Conservation (phyloP, 2,888 invertebrate species). For the Scrobipalpa atriplicella region DNA sequence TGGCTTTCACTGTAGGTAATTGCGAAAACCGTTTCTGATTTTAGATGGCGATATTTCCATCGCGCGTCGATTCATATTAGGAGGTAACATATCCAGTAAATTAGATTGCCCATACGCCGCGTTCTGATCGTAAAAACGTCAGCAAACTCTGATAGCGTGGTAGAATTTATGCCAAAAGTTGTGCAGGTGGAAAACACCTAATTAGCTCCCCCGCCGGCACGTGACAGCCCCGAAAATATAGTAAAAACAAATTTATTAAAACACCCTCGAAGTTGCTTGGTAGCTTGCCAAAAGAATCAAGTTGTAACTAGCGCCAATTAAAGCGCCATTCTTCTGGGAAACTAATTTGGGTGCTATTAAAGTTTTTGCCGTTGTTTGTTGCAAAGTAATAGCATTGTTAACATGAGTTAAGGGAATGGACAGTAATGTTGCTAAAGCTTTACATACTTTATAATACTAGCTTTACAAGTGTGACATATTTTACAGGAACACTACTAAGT, state of each 20-base stretch:
- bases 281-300: slow-evolving; percentile 13
- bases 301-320: slow-evolving; percentile 22
- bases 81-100: not conserved
- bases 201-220: slow-evolving; percentile 17
- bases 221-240: slow-evolving; percentile 13
- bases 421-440: not conserved
- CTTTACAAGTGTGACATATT: too few species aligned
- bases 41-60: slow-evolving; percentile 13
- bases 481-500: too few species aligned
- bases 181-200: slow-evolving; percentile 23
- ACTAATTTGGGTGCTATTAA: slow-evolving; percentile 16
- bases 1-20: not conserved
- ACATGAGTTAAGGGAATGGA: not conserved
- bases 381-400: not conserved
- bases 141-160: slow-evolving; percentile 21
- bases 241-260: slow-evolving; percentile 16
- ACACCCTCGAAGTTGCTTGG: slow-evolving; percentile 2
- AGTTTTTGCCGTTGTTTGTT: not conserved
- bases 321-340: slow-evolving; percentile 3
- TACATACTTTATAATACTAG: too few species aligned
- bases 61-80: slow-evolving; percentile 23
- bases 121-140: slow-evolving; percentile 30
- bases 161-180: slow-evolving; percentile 30
- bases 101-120: slow-evolving; percentile 17
- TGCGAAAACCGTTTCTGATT: not conserved